These are phyloP conservation scores for Calonectris borealis DNA, from an alignment of 2,113 vertebrate species.

Conservation along the genomic window DNA sequence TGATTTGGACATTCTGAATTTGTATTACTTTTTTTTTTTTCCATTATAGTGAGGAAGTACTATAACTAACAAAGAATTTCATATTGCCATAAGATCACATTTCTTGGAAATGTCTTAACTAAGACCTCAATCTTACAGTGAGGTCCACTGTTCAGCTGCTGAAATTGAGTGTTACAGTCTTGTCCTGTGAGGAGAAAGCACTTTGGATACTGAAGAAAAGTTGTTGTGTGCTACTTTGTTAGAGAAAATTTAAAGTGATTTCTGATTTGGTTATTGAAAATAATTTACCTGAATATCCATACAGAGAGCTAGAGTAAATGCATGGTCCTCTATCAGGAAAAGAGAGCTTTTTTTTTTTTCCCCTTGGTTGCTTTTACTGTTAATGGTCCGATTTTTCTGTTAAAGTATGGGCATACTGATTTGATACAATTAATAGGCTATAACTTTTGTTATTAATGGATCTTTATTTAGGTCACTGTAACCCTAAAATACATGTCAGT, in stretches of 20 bases:
- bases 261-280: not conserved
- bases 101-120: not conserved
- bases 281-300: not conserved
- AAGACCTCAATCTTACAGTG: accelerated
- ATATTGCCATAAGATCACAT: not conserved
- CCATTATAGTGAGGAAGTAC: not conserved
- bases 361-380: not conserved
- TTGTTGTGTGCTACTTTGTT: not conserved
- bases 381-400: not conserved
- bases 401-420: not conserved
- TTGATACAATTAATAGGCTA: not conserved
- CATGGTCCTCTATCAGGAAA: not conserved
- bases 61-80: not conserved
- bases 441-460: not conserved
- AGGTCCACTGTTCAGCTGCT: not conserved
- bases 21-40: not conserved
- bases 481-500: not conserved
- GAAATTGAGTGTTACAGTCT: not conserved
- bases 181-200: not conserved
- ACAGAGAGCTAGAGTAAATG: not conserved
- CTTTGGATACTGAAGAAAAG: not conserved
- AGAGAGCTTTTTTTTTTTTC: not conserved
- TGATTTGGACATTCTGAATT: not conserved
- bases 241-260: not conserved
- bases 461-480: not conserved